Evolutionary conservation across 37 sponge, comb jelly and placozoan genomes (phyloP).

Genomic region (Axinella damicornis): DNA sequence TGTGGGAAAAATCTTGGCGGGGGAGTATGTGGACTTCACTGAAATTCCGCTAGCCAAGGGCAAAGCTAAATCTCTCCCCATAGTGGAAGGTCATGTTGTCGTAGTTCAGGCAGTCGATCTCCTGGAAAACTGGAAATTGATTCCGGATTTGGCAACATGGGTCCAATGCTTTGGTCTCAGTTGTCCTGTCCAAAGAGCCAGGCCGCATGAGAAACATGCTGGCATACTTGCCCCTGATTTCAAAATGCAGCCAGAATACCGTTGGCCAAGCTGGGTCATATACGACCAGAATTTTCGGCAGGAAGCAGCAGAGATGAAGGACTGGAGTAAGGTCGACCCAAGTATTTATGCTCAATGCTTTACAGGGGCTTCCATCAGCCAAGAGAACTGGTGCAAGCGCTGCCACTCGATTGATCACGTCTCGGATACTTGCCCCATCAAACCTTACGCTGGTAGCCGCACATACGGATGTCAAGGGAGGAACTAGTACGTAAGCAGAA

Average conservation of each 20-base stretch:
- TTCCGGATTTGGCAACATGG: conserved; percentile 37
- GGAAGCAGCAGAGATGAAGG: conserved; percentile 5
- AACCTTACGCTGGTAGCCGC: neutral
- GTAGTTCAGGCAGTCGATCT: conserved; percentile 11
- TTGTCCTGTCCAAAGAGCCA: conserved; percentile 4
- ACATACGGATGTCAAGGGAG: no score
- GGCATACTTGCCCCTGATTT: conserved; percentile 16
- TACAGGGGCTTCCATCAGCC: conserved; percentile 5
- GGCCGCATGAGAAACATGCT: neutral
- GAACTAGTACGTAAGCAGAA: no score
- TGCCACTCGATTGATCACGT: conserved; percentile 16
- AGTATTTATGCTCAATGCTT: conserved; percentile 7
- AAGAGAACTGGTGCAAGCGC: conserved; percentile 26
- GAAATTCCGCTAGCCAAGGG: conserved; percentile 20
- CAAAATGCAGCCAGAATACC: conserved; percentile 7
- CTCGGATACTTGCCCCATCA: neutral
- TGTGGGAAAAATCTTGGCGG: conserved; percentile 20
- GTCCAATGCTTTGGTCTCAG: conserved; percentile 17
- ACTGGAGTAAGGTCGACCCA: conserved; percentile 27
- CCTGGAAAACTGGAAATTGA: neutral
- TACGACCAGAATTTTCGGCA: conserved; percentile 29
- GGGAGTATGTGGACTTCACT: conserved; percentile 27
- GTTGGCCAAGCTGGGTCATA: conserved; percentile 25
- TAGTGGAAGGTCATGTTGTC: neutral
- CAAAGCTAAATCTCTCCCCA: neutral